Conservation (phyloP, 2,113 vertebrate genomes). For the Thunnus maccoyii region DNA sequence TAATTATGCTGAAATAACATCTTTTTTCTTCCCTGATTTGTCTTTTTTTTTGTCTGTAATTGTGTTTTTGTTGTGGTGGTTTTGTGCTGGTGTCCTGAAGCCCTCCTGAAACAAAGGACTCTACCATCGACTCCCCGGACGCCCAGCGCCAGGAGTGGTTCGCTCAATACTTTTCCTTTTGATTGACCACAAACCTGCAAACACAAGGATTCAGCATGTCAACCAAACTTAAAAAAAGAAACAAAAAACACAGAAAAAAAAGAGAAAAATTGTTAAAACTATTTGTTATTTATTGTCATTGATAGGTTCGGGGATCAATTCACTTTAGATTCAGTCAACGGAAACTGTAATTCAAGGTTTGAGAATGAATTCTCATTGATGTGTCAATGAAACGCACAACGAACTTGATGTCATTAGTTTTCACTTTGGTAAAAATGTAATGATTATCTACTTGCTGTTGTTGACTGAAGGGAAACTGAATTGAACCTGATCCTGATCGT, state of each 20-base stretch:
- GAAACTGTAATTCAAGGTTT: background rate
- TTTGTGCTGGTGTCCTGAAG: slow-evolving; percentile 72
- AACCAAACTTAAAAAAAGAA: slow-evolving; percentile 74
- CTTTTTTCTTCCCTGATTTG: slow-evolving; percentile 24
- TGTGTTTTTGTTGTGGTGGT: slow-evolving; percentile 13
- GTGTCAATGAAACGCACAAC: slow-evolving; percentile 23
- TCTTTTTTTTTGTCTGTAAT: slow-evolving; percentile 27
- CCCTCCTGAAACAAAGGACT: slow-evolving; percentile 96
- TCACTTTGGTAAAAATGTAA: slow-evolving; percentile 16
- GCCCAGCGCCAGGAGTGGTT: slow-evolving; percentile 98
- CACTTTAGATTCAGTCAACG: slow-evolving; percentile 51
- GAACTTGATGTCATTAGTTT: slow-evolving; percentile 68
- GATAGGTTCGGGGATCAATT: slow-evolving; percentile 50
- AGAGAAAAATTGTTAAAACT: slow-evolving; percentile 66
- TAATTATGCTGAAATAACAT: background rate
- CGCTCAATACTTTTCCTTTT: slow-evolving; percentile 99
- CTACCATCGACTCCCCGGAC: slow-evolving; percentile 91
- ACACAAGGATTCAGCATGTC: slow-evolving; percentile 89
- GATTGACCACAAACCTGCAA: slow-evolving; percentile 85
- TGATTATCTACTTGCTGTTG: slow-evolving; percentile 21
- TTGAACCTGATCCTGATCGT: slow-evolving; percentile 37
- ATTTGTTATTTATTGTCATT: slow-evolving; percentile 79
- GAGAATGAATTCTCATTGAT: background rate
- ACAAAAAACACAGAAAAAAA: slow-evolving; percentile 46
- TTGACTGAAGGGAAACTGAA: slow-evolving; percentile 55